Evolutionary conservation across 2,113 vertebrate genomes (phyloP), one percentile per base, ranked within the genome.

Genomic region (Pitta sordida): DNA sequence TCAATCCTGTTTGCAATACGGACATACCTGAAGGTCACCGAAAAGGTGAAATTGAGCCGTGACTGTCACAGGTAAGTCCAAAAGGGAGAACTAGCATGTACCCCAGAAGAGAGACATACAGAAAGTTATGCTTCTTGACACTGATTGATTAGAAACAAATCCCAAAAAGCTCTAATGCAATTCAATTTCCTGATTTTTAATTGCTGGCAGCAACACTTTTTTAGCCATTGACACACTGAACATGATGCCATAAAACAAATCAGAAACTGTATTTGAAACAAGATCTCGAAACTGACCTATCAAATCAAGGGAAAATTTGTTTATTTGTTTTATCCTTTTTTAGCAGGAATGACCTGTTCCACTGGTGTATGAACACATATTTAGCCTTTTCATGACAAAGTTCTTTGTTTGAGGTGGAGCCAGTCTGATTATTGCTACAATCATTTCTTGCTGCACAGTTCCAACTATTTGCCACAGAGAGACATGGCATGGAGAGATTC

Each of bases 281-380:
- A 59, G 77, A 88, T 87, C 81, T 94, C 78, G 86, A 94, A 89
- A 68, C 22, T 81, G 75, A 95, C 10, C 58, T 80, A 32, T 62
- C 34, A 74, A 71, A 73, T 48, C 44, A 73, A 82, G 34, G 39
- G n/a, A 67, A 83, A 67, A 56, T 55, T 68, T 79, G 20, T 69
- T 86, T 78, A 36, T 79, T 60, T 23, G 3, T 86, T 83, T 92
- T 39, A 56, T 63, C 32, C 34, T 46, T 77, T 79, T 67, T 65
- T 87, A 36, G 13, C 71, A 83, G 63, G 27, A 94, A 43, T 83
- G 55, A 52, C 64, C 59, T 87, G 37, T 83, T 90, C 90, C 63
- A 30, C 58, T 77, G 69, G 37, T 19, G 6, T 65, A 14, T 49
- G 51, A 83, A 37, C 41, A 77, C 75, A 53, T 12, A 19, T 71